These are phyloP conservation scores for Prionailurus bengalensis DNA, from an alignment of 2,113 vertebrate species.

Conservation along the genomic window DNA sequence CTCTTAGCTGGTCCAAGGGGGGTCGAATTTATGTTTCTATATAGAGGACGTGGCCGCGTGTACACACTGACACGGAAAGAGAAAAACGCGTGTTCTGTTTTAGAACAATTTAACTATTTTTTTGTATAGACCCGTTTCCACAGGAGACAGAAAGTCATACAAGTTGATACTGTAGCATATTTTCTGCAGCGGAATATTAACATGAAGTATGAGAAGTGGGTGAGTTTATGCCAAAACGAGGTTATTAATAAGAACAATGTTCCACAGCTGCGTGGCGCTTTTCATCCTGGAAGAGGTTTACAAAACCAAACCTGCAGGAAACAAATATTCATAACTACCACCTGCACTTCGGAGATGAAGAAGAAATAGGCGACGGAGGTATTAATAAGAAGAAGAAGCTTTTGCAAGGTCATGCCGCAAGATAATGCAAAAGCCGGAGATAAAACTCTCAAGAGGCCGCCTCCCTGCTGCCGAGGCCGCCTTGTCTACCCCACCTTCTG, in stretches of 20 bases:
- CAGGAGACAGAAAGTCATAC: not conserved
- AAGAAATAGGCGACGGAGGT: not conserved
- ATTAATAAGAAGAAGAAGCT: not conserved
- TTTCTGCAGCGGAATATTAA: slow-evolving; percentile 52
- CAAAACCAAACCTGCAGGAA: slow-evolving; percentile 65
- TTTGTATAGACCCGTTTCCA: not conserved
- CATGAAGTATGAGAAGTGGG: slow-evolving; percentile 33
- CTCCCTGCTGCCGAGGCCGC: no score
- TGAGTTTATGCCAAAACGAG: not conserved
- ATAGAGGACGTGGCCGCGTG: accelerated
- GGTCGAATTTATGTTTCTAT: accelerated
- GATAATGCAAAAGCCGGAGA: not conserved
- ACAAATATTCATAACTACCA: slow-evolving; percentile 65
- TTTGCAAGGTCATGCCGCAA: slow-evolving; percentile 57
- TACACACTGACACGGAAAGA: not conserved
- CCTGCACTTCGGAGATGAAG: slow-evolving; percentile 50
- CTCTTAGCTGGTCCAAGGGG: not conserved
- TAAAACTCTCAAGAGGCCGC: not conserved
- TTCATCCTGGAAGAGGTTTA: slow-evolving; percentile 10
- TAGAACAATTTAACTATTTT: not conserved
- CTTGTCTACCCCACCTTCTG: not conserved
- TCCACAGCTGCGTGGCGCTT: slow-evolving; percentile 62
- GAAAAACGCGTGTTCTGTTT: not conserved
- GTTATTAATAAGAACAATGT: slow-evolving; percentile 66
- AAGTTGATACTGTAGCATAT: not conserved